Conservation (phyloP, 2,797 vertebrate species). For the Amazona ochrocephala region DNA sequence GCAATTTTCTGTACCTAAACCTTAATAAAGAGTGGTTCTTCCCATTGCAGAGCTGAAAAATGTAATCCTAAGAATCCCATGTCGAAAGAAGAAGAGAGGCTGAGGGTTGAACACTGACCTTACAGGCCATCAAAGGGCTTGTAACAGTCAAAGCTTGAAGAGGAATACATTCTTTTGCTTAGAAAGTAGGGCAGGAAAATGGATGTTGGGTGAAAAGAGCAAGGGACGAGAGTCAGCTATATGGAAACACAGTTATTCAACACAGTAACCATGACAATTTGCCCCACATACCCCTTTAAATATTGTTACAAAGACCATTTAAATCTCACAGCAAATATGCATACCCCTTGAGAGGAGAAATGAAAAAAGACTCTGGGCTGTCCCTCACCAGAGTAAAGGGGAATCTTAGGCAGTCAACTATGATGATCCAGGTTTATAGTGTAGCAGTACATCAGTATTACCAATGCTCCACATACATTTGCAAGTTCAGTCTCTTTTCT, state of each 20-base stretch:
- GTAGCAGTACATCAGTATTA: neutral
- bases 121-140: neutral
- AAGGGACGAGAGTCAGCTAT: neutral
- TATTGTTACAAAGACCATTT: neutral
- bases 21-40: neutral
- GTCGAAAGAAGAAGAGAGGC: neutral
- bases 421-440: neutral
- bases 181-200: neutral
- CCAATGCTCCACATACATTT: neutral
- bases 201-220: neutral
- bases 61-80: neutral
- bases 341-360: neutral
- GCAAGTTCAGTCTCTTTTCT: neutral
- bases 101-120: neutral
- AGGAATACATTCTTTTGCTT: neutral
- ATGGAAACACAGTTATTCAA: neutral
- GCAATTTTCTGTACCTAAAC: neutral
- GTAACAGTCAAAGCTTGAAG: neutral
- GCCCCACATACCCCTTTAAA: neutral
- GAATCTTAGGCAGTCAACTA: neutral
- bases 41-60: neutral
- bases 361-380: neutral
- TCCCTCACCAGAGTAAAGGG: neutral
- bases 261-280: neutral
- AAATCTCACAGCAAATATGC: neutral